Percentiles rank a stretch among this genome's conserved stretches.
These are phyloP conservation scores for Anomalospiza imberbis DNA, from an alignment of 2,797 vertebrate species.

Conservation along the genomic window DNA sequence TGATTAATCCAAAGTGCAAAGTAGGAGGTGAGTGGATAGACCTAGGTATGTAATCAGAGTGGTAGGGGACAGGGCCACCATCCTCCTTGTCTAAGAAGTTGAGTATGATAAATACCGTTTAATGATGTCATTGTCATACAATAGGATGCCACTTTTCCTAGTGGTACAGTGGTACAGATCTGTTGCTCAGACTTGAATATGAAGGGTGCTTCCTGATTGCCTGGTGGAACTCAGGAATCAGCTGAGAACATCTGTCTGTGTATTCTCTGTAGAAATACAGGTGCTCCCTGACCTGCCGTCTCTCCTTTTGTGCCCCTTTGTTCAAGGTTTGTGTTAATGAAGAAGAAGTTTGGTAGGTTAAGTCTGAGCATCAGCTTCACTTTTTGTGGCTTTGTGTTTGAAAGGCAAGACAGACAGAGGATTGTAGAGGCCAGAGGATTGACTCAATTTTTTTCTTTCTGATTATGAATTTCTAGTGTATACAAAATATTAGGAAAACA, in stretches of 20 bases:
- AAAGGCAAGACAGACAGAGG: background rate
- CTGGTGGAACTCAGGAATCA: background rate
- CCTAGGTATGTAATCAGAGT: background rate
- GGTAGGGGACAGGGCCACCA: background rate
- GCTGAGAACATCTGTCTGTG: background rate
- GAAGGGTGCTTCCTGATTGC: background rate
- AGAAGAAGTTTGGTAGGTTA: background rate
- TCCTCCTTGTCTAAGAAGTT: background rate
- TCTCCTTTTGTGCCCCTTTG: background rate
- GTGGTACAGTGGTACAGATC: background rate
- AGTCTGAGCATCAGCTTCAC: background rate
- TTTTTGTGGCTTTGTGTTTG: background rate
- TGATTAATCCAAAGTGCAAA: background rate
- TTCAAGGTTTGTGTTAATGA: background rate
- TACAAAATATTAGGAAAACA: background rate
- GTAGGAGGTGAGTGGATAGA: background rate
- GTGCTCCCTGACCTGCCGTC: background rate
- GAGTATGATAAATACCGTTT: background rate
- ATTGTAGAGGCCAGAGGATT: background rate
- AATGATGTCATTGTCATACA: background rate
- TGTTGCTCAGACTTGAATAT: background rate
- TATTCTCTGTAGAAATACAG: background rate
- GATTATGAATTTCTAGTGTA: background rate
- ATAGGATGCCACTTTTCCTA: background rate
- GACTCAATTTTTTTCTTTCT: background rate